Base-by-base conservation (phyloP, 2,113 vertebrate species). In the Balaeniceps rex region DNA sequence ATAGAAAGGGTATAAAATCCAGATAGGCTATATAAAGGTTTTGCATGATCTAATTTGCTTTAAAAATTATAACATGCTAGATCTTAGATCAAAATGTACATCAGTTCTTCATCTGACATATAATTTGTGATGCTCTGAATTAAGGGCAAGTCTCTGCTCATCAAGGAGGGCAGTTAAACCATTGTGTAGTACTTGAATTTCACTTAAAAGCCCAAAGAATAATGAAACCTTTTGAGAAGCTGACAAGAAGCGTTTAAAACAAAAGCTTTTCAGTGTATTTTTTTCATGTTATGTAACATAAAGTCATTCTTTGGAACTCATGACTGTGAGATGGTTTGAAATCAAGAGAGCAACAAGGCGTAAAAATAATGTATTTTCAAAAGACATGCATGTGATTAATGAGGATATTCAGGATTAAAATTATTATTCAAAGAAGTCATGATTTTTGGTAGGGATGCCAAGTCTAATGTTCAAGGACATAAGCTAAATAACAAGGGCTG, bases 191-290 rank as follows among this genome's bases (percentile, higher is more conserved):
- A n/a, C 70, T 52, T 31, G 25, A 28, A 82, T 63, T 83, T 72
- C 78, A 49, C 76, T 91, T 83, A 93, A 95, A 92, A 96, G 87
- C 70, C 70, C 31, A 4, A 26, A 83, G 81, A 82, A 85, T 47
- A 95, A 79, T 49, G 65, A 87, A 83, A 31, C 19, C 68, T 79
- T 85, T 81, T 26, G 49, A 91, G 81, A 57, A 91, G 87, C 54
- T 79, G 93, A 85, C 87, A 87, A 77, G 87, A 60, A 76, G 36
- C 74, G 29, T 94, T 93, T 91, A 29, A 95, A 96, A 93, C 94
- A 93, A 95, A 95, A 96, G 81, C 78, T 85, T 91, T 75, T 66
- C 55, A 12, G n/a, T 19, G 55, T 42, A 5, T 72, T 75, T 83
- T 55, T 55, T 63, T 36, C 47, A 12, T 74, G 44, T 93, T 95